Evolutionary conservation across 35 echinoderm and acorn worm species (phyloP).

Genomic region (Eucidaris tribuloides): DNA sequence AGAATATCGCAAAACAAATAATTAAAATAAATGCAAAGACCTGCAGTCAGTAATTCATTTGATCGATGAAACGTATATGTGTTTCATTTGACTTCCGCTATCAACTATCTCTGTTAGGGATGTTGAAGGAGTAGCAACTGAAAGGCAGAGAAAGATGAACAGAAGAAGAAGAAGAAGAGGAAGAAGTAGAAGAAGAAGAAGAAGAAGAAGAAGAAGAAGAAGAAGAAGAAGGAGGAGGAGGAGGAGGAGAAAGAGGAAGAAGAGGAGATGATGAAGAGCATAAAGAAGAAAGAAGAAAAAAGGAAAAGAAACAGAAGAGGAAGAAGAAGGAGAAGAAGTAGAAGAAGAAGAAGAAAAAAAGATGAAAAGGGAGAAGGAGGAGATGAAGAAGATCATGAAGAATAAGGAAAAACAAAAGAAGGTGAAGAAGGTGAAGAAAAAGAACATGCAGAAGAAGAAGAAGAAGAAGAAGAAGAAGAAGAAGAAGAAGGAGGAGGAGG

Average conservation of each 20-base stretch:
- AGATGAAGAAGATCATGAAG: neutral
- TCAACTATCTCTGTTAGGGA: no score
- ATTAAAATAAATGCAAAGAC: no score
- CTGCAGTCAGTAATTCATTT: no score
- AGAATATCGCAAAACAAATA: no score
- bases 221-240: neutral
- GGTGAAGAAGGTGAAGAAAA: neutral
- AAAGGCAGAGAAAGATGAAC: no score
- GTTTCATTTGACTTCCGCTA: no score
- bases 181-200: no score
- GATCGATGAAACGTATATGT: no score
- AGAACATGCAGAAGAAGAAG: neutral
- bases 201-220: no score
- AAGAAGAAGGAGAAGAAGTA: neutral
- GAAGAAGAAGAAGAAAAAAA: neutral
- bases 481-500: neutral
- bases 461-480: neutral
- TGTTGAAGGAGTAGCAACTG: no score
- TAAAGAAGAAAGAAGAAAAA: neutral
- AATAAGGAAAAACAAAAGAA: neutral
- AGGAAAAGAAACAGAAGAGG: neutral
- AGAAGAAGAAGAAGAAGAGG: no score
- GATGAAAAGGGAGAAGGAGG: neutral
- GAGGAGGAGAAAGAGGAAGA: neutral
- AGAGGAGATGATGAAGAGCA: neutral